Conservation (phyloP, 2,113 vertebrate species). For the Nannospalax galili region DNA sequence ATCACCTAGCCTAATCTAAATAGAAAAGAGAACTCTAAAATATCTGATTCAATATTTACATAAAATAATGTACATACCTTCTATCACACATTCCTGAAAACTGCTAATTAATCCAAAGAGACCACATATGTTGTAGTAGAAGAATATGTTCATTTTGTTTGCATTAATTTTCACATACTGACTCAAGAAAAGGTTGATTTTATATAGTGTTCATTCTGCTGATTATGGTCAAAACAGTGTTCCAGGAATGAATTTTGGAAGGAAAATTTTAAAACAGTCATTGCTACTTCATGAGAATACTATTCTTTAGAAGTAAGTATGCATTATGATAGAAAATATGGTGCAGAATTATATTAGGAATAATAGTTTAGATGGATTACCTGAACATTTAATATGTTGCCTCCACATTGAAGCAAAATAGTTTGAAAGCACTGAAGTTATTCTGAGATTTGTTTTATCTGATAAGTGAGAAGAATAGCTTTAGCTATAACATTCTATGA, state of each 20-base stretch:
- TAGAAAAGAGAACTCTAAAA: constrained; percentile 1
- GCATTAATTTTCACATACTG: not conserved
- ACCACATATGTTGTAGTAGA: not conserved
- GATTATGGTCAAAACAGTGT: not conserved
- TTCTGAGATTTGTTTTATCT: constrained; percentile 27
- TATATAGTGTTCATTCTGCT: not conserved
- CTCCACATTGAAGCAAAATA: constrained; percentile 13
- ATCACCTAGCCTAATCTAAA: constrained; percentile 31
- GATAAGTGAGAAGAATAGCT: constrained; percentile 8
- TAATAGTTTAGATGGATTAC: not conserved
- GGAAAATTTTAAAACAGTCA: constrained; percentile 42
- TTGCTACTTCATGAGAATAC: not conserved
- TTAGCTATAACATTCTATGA: not conserved
- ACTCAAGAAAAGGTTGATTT: not conserved
- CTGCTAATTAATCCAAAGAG: not conserved
- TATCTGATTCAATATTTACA: constrained; percentile 3
- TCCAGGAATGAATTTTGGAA: not conserved
- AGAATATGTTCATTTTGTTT: constrained; percentile 34
- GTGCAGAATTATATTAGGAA: not conserved
- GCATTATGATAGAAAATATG: not conserved
- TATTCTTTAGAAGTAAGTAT: not conserved
- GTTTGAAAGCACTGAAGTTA: not conserved
- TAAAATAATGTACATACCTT: not conserved
- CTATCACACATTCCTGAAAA: not conserved
- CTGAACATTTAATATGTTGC: constrained; percentile 13